phyloP scores from a whole-genome alignment of 2,797 vertebrate species.

The Chrysocyon brachyurus region DNA sequence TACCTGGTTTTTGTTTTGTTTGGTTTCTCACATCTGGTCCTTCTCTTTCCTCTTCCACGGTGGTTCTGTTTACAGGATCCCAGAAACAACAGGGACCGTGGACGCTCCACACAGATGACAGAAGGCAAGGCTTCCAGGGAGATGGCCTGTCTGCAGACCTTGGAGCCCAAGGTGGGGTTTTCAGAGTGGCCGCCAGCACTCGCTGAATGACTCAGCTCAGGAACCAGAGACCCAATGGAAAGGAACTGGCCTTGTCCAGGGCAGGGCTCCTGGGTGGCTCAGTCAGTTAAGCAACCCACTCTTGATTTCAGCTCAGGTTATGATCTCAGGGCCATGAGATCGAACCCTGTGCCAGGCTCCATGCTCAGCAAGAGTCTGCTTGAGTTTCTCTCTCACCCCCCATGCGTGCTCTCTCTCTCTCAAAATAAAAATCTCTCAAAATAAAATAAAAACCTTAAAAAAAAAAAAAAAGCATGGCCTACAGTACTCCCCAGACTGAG shows the following conservation, averaged over 20 bases:
- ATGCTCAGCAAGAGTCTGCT: not conserved
- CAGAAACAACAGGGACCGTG: slow-evolving; percentile 39
- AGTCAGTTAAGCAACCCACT: not conserved
- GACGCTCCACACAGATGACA: not conserved
- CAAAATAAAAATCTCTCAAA: not conserved
- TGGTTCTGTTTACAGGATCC: slow-evolving; percentile 47
- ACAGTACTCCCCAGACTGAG: fast-evolving
- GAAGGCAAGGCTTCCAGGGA: not conserved
- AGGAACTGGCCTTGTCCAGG: not conserved
- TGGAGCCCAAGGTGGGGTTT: not conserved
- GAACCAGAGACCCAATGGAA: not conserved
- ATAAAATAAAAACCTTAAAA: not conserved
- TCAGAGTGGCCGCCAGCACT: not conserved
- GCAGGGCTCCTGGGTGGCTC: not conserved
- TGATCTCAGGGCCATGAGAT: not conserved
- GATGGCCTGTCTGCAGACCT: not conserved
- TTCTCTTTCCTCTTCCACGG: slow-evolving; percentile 47
- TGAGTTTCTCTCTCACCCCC: not conserved
- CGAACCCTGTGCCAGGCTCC: not conserved
- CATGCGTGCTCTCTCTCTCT: not conserved
- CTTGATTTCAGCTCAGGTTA: not conserved
- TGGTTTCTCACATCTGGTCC: not conserved
- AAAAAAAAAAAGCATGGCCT: not conserved
- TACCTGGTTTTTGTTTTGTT: not conserved
- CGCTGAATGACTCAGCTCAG: not conserved